Base-by-base conservation (phyloP, 2,797 vertebrate species). In the Avahi laniger region DNA sequence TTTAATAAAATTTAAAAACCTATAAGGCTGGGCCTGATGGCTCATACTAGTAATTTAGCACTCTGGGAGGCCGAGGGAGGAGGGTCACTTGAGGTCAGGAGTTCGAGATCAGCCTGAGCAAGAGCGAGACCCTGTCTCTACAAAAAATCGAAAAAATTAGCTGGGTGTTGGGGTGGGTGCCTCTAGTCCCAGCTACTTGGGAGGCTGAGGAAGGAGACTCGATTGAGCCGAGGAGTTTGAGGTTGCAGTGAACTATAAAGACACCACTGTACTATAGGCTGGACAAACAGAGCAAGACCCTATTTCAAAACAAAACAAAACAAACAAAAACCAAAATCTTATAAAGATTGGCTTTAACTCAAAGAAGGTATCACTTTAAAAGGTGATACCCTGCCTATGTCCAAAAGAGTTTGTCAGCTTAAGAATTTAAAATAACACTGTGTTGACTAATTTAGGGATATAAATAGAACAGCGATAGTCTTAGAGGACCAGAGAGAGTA, bases 371-470 rank as follows among this genome's bases (percentile, higher is more conserved):
- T 84, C 91, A 48, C 70, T 94, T 87, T 91, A 90, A 92, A 85
- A 84, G 30, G 75, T 84, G 41, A 83, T 91, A 83, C 8, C 30
- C 20, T 82, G 4, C 59, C 18, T 87, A 0, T 95, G 9, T 95
- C 61, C n/a, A 43, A 85, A 92, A 95, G 61, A 79, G 35, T 92
- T 89, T 89, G 35, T 80, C 46, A 86, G 28, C 50, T 75, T 94
- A 72, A 93, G 89, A 91, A 86, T 97, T 91, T 97, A 89, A 79
- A 88, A 79, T 91, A 89, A 94, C 38, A 93, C 48, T 61, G 6
- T 94, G 48, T 52, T 96, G 76, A 76, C 67, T 89, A 89, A 86
- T 90, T 91, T 93, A 94, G 75, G 15, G 15, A 70, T 87, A 69
- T 90, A 89, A 91, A 81, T 94, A 97, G 79, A 94, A 72, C 48